These are phyloP conservation scores for Luehdorfia chinensis DNA, from an alignment of 1,140 invertebrate genomes.

Conservation along the genomic window DNA sequence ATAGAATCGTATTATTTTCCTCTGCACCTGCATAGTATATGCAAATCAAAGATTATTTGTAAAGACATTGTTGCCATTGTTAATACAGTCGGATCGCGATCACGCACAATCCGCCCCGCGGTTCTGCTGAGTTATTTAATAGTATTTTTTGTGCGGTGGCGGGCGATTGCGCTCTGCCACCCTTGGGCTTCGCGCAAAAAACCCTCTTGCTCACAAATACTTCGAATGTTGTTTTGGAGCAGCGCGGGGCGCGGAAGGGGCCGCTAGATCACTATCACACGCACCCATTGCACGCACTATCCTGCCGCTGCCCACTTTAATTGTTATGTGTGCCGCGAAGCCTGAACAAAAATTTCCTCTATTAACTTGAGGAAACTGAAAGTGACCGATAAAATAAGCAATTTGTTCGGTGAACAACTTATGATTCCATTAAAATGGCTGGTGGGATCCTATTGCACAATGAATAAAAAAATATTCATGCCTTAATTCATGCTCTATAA, in stretches of 20 bases:
- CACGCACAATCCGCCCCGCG: conserved; percentile 70
- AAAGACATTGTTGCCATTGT: conserved; percentile 53
- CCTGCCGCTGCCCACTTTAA: conserved; percentile 66
- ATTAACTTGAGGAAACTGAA: conserved; percentile 23
- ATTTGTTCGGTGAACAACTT: not conserved
- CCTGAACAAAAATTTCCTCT: conserved; percentile 26
- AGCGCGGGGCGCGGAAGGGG: conserved; percentile 42
- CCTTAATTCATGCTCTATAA: no score
- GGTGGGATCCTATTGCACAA: not conserved
- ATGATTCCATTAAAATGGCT: not conserved
- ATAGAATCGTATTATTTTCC: no score
- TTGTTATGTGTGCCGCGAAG: conserved; percentile 58
- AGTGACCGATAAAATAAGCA: conserved; percentile 20
- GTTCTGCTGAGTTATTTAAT: conserved; percentile 74
- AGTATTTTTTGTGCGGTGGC: conserved; percentile 72
- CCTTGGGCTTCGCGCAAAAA: conserved; percentile 72
- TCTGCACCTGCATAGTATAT: no score
- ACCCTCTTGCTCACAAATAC: conserved; percentile 66
- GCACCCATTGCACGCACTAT: conserved; percentile 73
- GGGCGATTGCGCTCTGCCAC: conserved; percentile 70
- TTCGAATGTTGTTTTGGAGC: conserved; percentile 71
- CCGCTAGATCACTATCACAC: conserved; percentile 72
- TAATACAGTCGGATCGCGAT: conserved; percentile 70
- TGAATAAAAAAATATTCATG: no score
- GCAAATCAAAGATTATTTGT: no score